These are phyloP conservation scores for Drosophila cardini DNA, from an alignment of 1,140 invertebrate species.

Conservation along the genomic window DNA sequence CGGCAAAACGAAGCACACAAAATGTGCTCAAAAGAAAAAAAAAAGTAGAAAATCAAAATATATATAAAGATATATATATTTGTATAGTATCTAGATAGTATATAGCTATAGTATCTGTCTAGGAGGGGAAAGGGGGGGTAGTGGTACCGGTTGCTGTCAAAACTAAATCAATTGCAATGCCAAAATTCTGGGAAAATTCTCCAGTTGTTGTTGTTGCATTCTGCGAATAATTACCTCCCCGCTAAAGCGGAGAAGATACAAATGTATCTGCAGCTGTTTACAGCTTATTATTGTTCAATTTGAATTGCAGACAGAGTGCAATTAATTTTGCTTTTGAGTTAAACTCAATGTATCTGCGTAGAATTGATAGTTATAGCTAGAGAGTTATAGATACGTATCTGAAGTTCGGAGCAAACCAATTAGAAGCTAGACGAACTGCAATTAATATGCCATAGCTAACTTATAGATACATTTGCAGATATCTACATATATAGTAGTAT, in stretches of 20 bases:
- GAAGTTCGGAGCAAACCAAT: conserved; percentile 10
- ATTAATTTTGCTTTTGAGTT: background rate
- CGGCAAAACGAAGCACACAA: conserved; percentile 54
- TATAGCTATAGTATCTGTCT: conserved; percentile 1
- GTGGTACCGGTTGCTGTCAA: conserved; percentile 28
- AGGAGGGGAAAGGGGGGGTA: background rate
- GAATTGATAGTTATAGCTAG: background rate
- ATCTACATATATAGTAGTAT: too few relatives aligned
- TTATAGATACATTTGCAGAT: conserved; percentile 33
- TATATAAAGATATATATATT: background rate
- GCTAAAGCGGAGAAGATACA: background rate
- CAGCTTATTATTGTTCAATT: conserved; percentile 26
- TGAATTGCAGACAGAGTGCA: background rate
- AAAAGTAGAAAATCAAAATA: background rate
- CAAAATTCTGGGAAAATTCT: conserved; percentile 33
- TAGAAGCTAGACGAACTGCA: conserved; percentile 49
- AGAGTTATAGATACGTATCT: background rate
- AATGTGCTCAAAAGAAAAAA: background rate
- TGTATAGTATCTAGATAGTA: conserved; percentile 5
- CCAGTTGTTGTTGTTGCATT: conserved; percentile 17
- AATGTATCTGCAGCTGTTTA: conserved; percentile 8
- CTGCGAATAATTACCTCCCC: conserved; percentile 5
- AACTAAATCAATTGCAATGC: conserved; percentile 46
- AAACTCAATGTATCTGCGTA: background rate
- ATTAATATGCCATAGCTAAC: conserved; percentile 57